Base-by-base conservation (phyloP, 35 echinoderm and acorn worm species). In the Stichopus chloronotus region DNA sequence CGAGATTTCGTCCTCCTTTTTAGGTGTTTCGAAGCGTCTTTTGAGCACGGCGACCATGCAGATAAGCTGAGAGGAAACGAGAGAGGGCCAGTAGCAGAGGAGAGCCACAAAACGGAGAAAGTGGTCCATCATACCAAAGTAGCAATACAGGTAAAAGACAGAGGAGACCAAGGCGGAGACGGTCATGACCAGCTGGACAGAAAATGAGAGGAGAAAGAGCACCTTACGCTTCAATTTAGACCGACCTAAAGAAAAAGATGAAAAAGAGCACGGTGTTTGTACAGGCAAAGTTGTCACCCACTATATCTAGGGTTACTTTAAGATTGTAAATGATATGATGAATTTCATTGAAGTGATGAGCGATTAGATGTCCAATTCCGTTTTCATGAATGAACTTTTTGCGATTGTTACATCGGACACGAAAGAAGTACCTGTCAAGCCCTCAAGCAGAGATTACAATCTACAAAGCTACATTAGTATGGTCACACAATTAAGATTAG, bases 71-170 rank as follows among this genome's bases (percentile, higher is more conserved):
- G 82, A 53, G 8, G 82, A 85, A 19, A 85, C 58, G 0, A 85
- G 30, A 2, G 82, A 58, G 10, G 82, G 82, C 82, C 82, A 85
- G 55, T 85, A 85, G 52, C 82, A 85, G 17, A 85, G 56, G 58
- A 85, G 52, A 6, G 82, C 30, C 16, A 85, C 57, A 12, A 85
- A 58, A 9, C 56, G 17, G 8, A 85, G 57, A 58, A 85, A 19
- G 8, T 85, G 82, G 55, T 59, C 57, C 20, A 58, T 58, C 57
- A 58, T 85, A 7, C 82, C 82, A 56, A 85, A 58, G 14, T 85
- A 85, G 20, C 82, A 85, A 17, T 58, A 23, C 4, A 85, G 16
- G 10, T 85, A 85, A 19, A 74, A n/a, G 17, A 74, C 22, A 20
- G 69, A 14, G 20, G 17, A 58, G 2, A 59, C 5, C 22, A 56